Evolutionary conservation across 2,797 vertebrate genomes (phyloP), one percentile per base, ranked within the genome.

Genomic region (Linurgus olivaceus): DNA sequence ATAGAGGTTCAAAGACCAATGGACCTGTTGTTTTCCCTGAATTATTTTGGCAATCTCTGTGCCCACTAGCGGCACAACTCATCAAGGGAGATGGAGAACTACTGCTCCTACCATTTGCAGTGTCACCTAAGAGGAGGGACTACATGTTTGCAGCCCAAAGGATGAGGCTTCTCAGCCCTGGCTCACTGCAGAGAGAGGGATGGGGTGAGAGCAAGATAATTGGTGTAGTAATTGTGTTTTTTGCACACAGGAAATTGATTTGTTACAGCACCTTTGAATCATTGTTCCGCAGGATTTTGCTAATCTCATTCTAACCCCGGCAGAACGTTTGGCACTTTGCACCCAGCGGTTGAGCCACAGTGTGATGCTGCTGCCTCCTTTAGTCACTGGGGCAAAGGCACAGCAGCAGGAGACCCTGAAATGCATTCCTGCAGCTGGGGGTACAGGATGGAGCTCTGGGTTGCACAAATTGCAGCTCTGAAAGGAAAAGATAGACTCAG

Each of bases 241-340:
- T 93, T 89, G 79, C 81, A 48, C 9, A 44, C 62, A 68, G 90
- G 86, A 95, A 97, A 96, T 94, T 74, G 94, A 96, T 97, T 95
- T 4, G 86, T 94, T 94, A 92, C 90, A 76, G 91, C 74, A 95
- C 86, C 86, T 96, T 93, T 89, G 93, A 96, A 91, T 94, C 79
- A 92, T 88, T 96, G 89, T 93, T 93, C 92, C 1, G 1, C 55
- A 72, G 88, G 94, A 94, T 96, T 97, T 96, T 86, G 86, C 94
- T 97, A 96, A 96, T 97, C 90, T 93, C 67, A 86, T 97, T 96
- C 78, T 48, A 89, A 86, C 89, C 81, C 68, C 0, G 1, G 52
- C 73, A 80, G 72, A 94, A 48, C 7, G 3, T 58, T 94, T 83
- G 75, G 74, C 2, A 17, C 82, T 92, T 71, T 3, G 21, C 84